A percentile compares a stretch with the other conserved stretches of the same genome.
phyloP scores from a whole-genome alignment of 2,888 invertebrate genomes.

The Perizoma affinitatum region DNA sequence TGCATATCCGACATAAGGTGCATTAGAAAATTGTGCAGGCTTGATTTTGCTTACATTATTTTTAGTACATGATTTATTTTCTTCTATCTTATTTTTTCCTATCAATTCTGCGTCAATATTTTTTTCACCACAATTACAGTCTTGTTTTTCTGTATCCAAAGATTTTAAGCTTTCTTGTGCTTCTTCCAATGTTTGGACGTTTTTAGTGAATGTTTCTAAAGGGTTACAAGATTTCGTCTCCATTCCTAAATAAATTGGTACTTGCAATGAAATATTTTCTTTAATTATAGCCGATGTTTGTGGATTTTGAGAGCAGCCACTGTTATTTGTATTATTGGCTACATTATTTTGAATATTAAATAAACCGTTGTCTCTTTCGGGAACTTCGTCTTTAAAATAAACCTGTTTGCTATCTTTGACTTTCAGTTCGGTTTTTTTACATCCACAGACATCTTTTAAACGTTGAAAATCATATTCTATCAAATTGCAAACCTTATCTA shows the following conservation, averaged over 20 bases:
- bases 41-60: not conserved
- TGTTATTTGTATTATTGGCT: not conserved
- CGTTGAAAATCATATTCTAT: constrained; percentile 73
- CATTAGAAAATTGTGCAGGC: constrained; percentile 9
- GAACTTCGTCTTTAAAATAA: constrained; percentile 39
- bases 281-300: constrained; percentile 36
- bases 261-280: constrained; percentile 52
- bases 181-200: constrained; percentile 7
- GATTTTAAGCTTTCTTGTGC: constrained; percentile 4
- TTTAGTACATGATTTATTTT: not conserved
- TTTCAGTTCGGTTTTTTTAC: constrained; percentile 38
- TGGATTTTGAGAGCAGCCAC: constrained; percentile 28
- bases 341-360: not conserved
- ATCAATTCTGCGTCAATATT: constrained; percentile 13
- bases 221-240: constrained; percentile 55
- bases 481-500: constrained; percentile 62
- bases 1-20: constrained; percentile 25
- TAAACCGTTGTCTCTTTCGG: constrained; percentile 48
- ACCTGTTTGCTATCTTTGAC: constrained; percentile 12
- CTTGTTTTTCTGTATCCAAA: not conserved
- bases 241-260: constrained; percentile 44
- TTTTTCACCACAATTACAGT: constrained; percentile 5
- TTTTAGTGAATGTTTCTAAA: constrained; percentile 31
- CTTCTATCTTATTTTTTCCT: constrained; percentile 3
- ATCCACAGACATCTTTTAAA: constrained; percentile 58